Evolutionary conservation across 2,797 vertebrate species (phyloP).

Genomic region (Antrozous pallidus): DNA sequence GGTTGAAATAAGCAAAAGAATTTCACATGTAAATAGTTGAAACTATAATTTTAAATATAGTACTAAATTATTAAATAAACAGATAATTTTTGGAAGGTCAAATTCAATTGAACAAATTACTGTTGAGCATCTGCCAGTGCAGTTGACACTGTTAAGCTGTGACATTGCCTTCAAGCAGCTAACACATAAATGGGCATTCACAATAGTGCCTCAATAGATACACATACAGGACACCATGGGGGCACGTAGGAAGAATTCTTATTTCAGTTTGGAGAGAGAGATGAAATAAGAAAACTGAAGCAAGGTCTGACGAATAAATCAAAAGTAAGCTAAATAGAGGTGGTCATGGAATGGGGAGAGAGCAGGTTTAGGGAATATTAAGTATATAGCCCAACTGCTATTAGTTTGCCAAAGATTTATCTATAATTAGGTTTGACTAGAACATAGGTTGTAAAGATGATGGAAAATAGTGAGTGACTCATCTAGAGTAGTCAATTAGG

Average conservation of each 20-base stretch:
- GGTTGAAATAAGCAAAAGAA: constrained; percentile 39
- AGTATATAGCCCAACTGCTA: neutral
- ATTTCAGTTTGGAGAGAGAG: constrained; percentile 14
- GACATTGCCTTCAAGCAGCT: neutral
- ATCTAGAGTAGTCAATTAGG: neutral
- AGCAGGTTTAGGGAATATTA: neutral
- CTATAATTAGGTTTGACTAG: neutral
- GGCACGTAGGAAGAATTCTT: neutral
- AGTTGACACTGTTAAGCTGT: neutral
- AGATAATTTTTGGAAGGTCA: constrained; percentile 30
- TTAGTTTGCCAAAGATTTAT: constrained; percentile 2
- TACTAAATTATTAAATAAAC: constrained; percentile 39
- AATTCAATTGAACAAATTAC: neutral
- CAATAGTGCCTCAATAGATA: neutral
- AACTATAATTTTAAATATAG: neutral
- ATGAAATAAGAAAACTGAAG: neutral
- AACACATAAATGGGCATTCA: neutral
- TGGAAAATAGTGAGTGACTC: neutral
- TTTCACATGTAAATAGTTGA: constrained; percentile 46
- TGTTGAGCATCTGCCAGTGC: neutral
- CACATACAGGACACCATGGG: neutral
- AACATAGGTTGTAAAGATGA: neutral
- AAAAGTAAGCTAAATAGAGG: neutral
- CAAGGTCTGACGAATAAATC: neutral
- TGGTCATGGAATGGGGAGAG: neutral